Evolutionary conservation across 2,797 vertebrate genomes (phyloP).

Genomic region (Tolypeutes matacus): DNA sequence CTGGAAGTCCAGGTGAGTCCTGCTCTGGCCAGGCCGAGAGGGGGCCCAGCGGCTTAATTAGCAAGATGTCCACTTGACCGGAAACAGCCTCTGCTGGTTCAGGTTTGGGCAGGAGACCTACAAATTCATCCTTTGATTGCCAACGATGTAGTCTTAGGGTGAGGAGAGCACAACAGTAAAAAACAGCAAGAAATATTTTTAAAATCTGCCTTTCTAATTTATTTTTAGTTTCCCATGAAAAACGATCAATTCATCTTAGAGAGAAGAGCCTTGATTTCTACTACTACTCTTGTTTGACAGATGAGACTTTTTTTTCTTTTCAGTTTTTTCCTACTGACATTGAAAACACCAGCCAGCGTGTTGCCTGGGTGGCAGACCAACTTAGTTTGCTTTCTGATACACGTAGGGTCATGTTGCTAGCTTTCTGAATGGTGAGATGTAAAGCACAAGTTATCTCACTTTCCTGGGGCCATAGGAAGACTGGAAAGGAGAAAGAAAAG

Average conservation of each 20-base stretch:
- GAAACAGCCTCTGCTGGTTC: not conserved
- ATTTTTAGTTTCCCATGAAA: not conserved
- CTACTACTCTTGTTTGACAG: not conserved
- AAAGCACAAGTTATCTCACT: not conserved
- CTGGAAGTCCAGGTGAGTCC: not conserved
- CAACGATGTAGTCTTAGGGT: not conserved
- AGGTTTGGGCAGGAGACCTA: not conserved
- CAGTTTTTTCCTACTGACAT: not conserved
- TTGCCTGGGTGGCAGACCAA: not conserved
- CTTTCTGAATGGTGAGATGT: not conserved
- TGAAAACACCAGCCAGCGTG: not conserved
- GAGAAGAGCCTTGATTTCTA: not conserved
- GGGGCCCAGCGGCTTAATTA: not conserved
- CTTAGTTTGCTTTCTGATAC: not conserved
- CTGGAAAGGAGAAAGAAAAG: not conserved
- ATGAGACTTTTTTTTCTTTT: not conserved
- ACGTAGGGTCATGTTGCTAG: not conserved
- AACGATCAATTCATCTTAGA: not conserved
- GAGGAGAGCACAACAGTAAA: not conserved
- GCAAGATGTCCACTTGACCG: not conserved
- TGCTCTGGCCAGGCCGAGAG: not conserved
- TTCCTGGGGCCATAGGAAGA: not conserved
- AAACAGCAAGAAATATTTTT: not conserved
- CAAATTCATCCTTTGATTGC: not conserved
- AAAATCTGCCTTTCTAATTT: not conserved